A percentile compares a stretch with the other conserved stretches of the same genome.
phyloP scores from a whole-genome alignment of 2,113 vertebrate genomes.

The Morone saxatilis region DNA sequence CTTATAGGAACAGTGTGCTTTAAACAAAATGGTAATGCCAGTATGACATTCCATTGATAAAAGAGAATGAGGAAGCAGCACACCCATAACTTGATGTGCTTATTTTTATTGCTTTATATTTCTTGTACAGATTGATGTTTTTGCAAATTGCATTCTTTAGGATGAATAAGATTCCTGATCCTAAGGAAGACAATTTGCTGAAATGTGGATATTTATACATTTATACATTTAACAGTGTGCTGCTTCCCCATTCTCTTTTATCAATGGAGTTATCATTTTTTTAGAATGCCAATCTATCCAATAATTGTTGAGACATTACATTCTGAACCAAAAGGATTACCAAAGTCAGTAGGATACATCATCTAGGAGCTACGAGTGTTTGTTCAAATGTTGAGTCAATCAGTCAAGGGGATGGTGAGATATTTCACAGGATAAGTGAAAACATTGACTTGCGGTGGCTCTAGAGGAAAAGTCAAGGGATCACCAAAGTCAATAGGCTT shows the following conservation, averaged over 20 bases:
- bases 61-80: neutral
- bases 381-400: neutral
- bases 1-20: neutral
- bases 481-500: neutral
- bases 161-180: neutral
- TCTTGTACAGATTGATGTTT: neutral
- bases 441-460: too few relatives aligned
- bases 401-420: neutral
- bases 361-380: neutral
- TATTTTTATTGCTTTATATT: neutral
- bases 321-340: neutral
- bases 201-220: neutral
- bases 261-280: neutral
- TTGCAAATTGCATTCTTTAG: neutral
- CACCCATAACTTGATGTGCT: neutral
- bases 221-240: neutral
- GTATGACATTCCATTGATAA: neutral
- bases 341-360: neutral
- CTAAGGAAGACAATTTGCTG: neutral
- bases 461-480: neutral
- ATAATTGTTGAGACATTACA: neutral
- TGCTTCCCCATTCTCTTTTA: neutral
- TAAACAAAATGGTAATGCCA: constrained; percentile 3
- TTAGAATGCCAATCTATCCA: neutral
- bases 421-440: neutral